Percentiles rank a stretch among this genome's conserved stretches.
These are phyloP conservation scores for Bothrops jararaca DNA, from an alignment of 2,113 vertebrate genomes.

Conservation along the genomic window DNA sequence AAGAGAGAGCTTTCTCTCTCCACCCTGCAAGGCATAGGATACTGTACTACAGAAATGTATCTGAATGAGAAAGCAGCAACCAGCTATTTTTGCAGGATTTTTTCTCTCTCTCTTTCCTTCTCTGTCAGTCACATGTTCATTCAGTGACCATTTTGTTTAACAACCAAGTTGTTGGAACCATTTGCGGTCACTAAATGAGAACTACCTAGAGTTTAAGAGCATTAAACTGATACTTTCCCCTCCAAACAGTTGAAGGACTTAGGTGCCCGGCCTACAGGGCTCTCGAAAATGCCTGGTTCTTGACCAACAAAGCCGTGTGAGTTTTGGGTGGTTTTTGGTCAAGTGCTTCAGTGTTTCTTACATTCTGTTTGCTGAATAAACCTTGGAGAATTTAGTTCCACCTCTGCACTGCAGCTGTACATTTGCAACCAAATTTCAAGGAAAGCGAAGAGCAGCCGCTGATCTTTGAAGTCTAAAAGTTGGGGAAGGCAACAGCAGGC, in stretches of 20 bases:
- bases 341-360: background rate
- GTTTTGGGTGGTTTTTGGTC: background rate
- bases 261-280: background rate
- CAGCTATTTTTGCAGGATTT: background rate
- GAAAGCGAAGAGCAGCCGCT: background rate
- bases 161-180: background rate
- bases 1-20: background rate
- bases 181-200: background rate
- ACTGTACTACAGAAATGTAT: background rate
- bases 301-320: background rate
- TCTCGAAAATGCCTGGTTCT: too few relatives aligned
- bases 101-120: background rate
- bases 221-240: background rate
- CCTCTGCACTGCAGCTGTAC: background rate
- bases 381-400: background rate
- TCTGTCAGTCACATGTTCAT: background rate
- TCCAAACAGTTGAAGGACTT: background rate
- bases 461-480: background rate
- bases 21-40: background rate
- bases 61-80: background rate
- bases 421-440: background rate
- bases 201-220: background rate
- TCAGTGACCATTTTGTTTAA: background rate
- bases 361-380: background rate
- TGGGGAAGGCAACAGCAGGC: background rate